Evolutionary conservation across 2,797 vertebrate species (phyloP).

Genomic region (Lerista edwardsae): DNA sequence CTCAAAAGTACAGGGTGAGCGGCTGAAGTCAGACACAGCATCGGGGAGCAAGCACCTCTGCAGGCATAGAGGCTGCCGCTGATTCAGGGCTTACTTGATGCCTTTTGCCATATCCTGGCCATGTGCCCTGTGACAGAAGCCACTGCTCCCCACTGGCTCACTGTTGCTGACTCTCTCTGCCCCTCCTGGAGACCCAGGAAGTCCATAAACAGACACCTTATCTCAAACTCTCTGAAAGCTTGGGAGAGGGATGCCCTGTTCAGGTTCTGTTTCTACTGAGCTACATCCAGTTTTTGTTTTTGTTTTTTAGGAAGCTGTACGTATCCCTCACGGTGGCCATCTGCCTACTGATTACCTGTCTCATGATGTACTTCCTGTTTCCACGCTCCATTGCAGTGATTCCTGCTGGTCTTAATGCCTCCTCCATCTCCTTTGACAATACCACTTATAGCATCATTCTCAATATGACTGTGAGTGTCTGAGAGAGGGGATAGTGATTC

Average conservation of each 20-base stretch:
- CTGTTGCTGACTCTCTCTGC: too few relatives aligned
- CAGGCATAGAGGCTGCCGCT: too few relatives aligned
- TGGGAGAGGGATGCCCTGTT: background rate
- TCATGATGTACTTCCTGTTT: slow-evolving; percentile 88
- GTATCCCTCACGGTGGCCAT: slow-evolving; percentile 80
- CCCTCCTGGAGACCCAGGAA: too few relatives aligned
- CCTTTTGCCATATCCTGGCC: too few relatives aligned
- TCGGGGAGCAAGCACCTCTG: too few relatives aligned
- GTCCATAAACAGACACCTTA: too few relatives aligned
- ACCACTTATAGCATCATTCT: slow-evolving; percentile 64
- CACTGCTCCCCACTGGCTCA: too few relatives aligned
- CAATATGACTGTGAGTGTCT: slow-evolving; percentile 80
- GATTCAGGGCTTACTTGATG: too few relatives aligned
- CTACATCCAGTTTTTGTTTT: too few relatives aligned
- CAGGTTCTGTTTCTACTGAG: background rate
- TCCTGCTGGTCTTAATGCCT: slow-evolving; percentile 82
- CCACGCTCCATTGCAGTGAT: slow-evolving; percentile 82
- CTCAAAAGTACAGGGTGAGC: too few relatives aligned
- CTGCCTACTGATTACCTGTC: slow-evolving; percentile 79
- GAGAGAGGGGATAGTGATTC: background rate
- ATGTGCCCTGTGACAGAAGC: too few relatives aligned
- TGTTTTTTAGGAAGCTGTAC: slow-evolving; percentile 84
- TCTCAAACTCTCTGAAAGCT: background rate
- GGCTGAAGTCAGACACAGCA: too few relatives aligned
- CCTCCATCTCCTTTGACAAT: slow-evolving; percentile 73